Base-by-base conservation (phyloP, 2,888 invertebrate genomes). In the Thumatha senex region DNA sequence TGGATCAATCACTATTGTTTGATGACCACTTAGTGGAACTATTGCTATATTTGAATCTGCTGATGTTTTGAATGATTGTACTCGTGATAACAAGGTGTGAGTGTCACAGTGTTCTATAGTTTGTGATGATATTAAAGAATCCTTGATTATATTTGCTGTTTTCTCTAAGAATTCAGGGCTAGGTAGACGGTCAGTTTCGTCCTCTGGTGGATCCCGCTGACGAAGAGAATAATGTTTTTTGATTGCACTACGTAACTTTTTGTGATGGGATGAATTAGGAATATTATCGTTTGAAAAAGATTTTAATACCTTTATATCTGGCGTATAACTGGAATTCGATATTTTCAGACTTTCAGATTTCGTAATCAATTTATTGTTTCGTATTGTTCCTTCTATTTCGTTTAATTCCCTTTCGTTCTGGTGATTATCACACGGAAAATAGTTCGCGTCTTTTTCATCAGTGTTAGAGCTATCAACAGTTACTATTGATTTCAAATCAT, bases 331-430 rank as follows among this genome's bases (percentile, higher is more conserved):
- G 13, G 74, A 72, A 49, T 67, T 63, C 43, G 80, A 80, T 36
- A 86, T 75, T 69, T 82, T 86, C 35, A 88, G 73, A 68, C 87
- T 89, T 70, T 89, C 90, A 5, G 89, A 84, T 74, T 91, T 91
- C 2, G 86, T 84, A 29, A 91, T 85, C 24, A 90, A 56, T 79
- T 91, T 91, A 49, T 89, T 91, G 58, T 90, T 90, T 61, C 91
- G 68, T 57, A 91, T 91, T 9, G 91, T 91, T 51, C 90, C 90
- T 78, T 91, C 91, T 57, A 91, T 91, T 80, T 91, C 91, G 74
- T 91, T 91, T 55, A 91, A 80, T 78, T 91, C 91, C 61, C 90
- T 81, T 78, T 91, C 90, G 80, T 90, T 91, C 74, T 91, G 89
- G 56, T 90, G 91, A 46, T 84, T 83, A 63, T 89, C 86, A 13